Percentiles rank a stretch among this genome's conserved stretches.
Conservation (phyloP, 2,113 vertebrate genomes). For the Tragelaphus imberbis region DNA sequence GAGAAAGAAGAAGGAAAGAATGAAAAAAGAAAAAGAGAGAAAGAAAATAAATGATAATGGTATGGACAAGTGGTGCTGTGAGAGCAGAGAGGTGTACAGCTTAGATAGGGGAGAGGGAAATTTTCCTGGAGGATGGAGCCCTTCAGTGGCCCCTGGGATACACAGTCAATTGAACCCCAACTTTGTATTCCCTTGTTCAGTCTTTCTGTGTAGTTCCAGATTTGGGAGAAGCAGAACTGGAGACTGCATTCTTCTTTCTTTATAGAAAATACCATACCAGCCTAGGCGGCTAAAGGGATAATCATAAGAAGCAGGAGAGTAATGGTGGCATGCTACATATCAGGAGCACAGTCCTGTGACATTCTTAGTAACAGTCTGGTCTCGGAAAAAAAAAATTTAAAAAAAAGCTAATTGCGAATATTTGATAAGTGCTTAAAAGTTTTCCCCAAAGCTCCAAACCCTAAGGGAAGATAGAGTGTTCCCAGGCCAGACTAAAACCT, state of each 20-base stretch:
- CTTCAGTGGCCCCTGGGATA: not conserved
- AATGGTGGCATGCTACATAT: not conserved
- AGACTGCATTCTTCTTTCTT: not conserved
- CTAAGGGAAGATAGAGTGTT: constrained; percentile 66
- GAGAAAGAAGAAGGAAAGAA: not conserved
- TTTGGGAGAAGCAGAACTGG: not conserved
- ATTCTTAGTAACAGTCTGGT: constrained; percentile 25
- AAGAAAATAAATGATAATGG: not conserved
- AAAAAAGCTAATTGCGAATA: constrained; percentile 71
- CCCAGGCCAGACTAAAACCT: constrained; percentile 75
- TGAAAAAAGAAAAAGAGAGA: too few relatives aligned
- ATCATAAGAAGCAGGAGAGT: not conserved
- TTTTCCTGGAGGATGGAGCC: not conserved
- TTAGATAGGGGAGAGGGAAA: not conserved
- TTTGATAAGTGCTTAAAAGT: constrained; percentile 69
- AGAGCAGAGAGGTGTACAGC: not conserved
- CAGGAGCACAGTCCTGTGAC: not conserved
- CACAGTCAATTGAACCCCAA: not conserved
- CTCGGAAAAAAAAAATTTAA: constrained; percentile 59
- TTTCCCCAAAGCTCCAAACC: constrained; percentile 72
- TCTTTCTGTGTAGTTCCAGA: not conserved
- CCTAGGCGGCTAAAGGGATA: not conserved
- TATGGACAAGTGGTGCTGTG: not conserved
- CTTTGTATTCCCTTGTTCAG: not conserved
- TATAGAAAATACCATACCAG: not conserved